Conservation (phyloP, 2,888 invertebrate species). For the Junonia oenone region DNA sequence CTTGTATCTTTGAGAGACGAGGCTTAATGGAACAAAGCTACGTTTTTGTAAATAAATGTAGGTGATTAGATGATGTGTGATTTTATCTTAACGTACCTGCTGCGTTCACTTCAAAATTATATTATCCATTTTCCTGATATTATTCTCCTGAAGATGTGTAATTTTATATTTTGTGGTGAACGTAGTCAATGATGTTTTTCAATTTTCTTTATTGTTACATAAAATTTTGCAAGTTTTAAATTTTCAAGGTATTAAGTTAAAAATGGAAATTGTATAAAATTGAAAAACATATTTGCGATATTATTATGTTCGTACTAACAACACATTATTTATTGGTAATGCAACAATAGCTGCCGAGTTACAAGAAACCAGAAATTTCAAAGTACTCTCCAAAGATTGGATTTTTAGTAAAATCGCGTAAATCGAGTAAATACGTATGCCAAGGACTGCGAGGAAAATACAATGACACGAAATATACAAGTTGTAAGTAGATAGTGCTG, state of each 20-base stretch:
- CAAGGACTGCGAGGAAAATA: slow-evolving; percentile 46
- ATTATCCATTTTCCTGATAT: neutral
- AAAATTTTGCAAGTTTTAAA: no score
- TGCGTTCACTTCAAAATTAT: slow-evolving; percentile 44
- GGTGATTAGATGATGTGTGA: slow-evolving; percentile 61
- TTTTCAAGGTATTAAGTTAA: no score
- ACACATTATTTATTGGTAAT: slow-evolving; percentile 61
- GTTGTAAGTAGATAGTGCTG: slow-evolving; percentile 59
- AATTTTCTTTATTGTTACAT: slow-evolving; percentile 28
- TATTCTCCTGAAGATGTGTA: neutral
- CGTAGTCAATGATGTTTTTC: slow-evolving; percentile 37
- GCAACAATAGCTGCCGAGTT: slow-evolving; percentile 61
- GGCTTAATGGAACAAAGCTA: slow-evolving; percentile 40
- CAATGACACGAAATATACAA: slow-evolving; percentile 41
- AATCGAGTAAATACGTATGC: slow-evolving; percentile 51
- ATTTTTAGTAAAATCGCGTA: slow-evolving; percentile 52
- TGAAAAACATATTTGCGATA: slow-evolving; percentile 49
- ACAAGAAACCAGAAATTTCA: slow-evolving; percentile 55
- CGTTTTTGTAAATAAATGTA: slow-evolving; percentile 61
- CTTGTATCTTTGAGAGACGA: slow-evolving; percentile 52
- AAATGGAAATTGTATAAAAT: slow-evolving; percentile 37
- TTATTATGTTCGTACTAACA: slow-evolving; percentile 54
- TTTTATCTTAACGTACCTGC: slow-evolving; percentile 40
- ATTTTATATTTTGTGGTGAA: slow-evolving; percentile 26
- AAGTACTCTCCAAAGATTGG: slow-evolving; percentile 68